phyloP scores from a whole-genome alignment of 2,888 invertebrate species.

The Apotomis capreana region DNA sequence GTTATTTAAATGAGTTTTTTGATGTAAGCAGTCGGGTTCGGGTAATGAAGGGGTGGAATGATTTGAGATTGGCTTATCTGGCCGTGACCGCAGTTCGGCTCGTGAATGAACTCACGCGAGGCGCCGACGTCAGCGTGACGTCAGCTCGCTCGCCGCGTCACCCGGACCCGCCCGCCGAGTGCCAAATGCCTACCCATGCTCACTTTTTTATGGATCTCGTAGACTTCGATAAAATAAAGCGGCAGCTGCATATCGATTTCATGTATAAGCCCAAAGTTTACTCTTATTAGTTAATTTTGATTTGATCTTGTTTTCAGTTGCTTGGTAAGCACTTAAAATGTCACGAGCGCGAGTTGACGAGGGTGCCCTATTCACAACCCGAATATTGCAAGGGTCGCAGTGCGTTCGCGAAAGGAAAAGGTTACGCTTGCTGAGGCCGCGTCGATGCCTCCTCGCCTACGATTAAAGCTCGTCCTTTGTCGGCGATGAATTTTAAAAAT shows the following conservation, averaged over 20 bases:
- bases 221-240: neutral
- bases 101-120: slow-evolving; percentile 76
- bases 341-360: slow-evolving; percentile 26
- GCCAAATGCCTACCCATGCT: neutral
- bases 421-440: slow-evolving; percentile 21
- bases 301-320: slow-evolving; percentile 2
- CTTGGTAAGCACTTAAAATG: slow-evolving; percentile 6
- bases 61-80: slow-evolving; percentile 41
- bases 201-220: too few species aligned
- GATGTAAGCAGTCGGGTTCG: slow-evolving; percentile 12
- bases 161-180: slow-evolving; percentile 51
- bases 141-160: slow-evolving; percentile 53
- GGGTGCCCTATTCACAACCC: slow-evolving; percentile 38
- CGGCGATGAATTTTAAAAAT: slow-evolving; percentile 23
- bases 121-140: slow-evolving; percentile 60
- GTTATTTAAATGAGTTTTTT: slow-evolving; percentile 20
- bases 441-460: slow-evolving; percentile 38
- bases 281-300: neutral
- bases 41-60: slow-evolving; percentile 39
- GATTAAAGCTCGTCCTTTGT: slow-evolving; percentile 32
- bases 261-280: neutral
- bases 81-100: slow-evolving; percentile 70
- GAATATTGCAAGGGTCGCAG: slow-evolving; percentile 43
- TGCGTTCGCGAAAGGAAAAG: slow-evolving; percentile 9
- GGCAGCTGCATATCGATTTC: neutral